These are phyloP conservation scores for Corbicula japonica DNA, from an alignment of 2,888 invertebrate genomes.

Conservation along the genomic window DNA sequence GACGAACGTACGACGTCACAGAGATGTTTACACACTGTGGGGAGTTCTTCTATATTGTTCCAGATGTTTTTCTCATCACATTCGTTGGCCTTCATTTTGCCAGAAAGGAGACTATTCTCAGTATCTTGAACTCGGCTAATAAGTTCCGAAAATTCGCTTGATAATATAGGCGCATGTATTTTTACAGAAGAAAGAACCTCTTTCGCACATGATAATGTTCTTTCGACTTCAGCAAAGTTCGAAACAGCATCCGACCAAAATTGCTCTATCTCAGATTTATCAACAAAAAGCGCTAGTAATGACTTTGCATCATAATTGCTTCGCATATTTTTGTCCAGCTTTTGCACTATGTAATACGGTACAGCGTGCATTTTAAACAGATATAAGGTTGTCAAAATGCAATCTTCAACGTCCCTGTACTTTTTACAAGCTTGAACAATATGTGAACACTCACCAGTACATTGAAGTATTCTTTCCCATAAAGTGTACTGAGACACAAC, in stretches of 20 bases:
- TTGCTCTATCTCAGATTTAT: slow-evolving; percentile 2
- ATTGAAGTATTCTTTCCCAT: slow-evolving; percentile 11
- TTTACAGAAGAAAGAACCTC: background rate
- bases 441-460: background rate
- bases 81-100: slow-evolving; percentile 1
- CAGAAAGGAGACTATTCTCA: background rate
- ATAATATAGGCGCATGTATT: background rate
- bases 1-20: background rate
- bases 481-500: background rate
- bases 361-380: slow-evolving; percentile 8
- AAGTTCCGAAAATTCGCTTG: background rate
- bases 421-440: background rate
- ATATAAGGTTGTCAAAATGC: background rate
- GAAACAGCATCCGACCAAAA: slow-evolving; percentile 9
- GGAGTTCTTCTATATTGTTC: slow-evolving; percentile 14
- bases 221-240: background rate
- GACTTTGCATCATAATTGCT: background rate
- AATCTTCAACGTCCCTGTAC: background rate
- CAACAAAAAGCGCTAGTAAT: background rate
- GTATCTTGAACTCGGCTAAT: background rate
- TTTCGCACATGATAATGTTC: background rate
- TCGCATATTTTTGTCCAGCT: background rate
- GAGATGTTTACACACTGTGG: background rate
- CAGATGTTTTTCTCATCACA: slow-evolving; percentile 2
- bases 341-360: slow-evolving; percentile 10